Base-by-base conservation (phyloP, 2,113 vertebrate species). In the Mustelus asterias region DNA sequence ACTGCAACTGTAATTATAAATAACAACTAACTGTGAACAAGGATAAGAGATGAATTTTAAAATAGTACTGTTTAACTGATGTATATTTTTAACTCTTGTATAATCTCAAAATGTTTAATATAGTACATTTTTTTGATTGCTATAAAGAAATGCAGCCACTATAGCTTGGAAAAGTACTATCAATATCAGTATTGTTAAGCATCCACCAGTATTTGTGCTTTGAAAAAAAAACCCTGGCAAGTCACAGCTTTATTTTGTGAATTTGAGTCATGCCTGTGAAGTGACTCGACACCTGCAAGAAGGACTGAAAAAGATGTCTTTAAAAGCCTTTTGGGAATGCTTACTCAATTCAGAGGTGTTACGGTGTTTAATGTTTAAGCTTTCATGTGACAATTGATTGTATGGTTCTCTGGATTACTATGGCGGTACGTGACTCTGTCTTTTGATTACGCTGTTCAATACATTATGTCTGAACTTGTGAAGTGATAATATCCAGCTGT, bases 381-480 rank as follows among this genome's bases (percentile, higher is more conserved):
- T 94, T 94, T 94, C 67, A 44, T 44, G 65, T 94, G 89, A 33
- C 58, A 92, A 33, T 67, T 41, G 13, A 41, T 69, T 67, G 18
- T 67, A 8, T 37, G 37, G 37, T 67, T 41, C 16, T 94, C 20
- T 41, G 33, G 60, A 65, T 69, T 20, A 93, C 63, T n/a, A 65
- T 41, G 7, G 41, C 1, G 14, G 26, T 29, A 89, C 20, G 16
- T 37, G 90, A 67, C 63, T 65, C 18, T 65, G 60, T 2, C 24
- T 60, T 94, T 94, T 13, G 3, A 88, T 88, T 37, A 88, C 54
- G 60, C 67, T 94, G 16, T 94, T 94, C n/a, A 65, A 94, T 94
- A 60, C 54, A 58, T 24, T 89, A 29, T 16, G 90, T 67, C 20
- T 41, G n/a, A 41, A 16, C 48, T 65, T 67, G 63, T 94, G 65